Percentiles rank a stretch among this genome's conserved stretches.
Conservation (phyloP, 2,888 invertebrate species). For the Sphinx pinastri region DNA sequence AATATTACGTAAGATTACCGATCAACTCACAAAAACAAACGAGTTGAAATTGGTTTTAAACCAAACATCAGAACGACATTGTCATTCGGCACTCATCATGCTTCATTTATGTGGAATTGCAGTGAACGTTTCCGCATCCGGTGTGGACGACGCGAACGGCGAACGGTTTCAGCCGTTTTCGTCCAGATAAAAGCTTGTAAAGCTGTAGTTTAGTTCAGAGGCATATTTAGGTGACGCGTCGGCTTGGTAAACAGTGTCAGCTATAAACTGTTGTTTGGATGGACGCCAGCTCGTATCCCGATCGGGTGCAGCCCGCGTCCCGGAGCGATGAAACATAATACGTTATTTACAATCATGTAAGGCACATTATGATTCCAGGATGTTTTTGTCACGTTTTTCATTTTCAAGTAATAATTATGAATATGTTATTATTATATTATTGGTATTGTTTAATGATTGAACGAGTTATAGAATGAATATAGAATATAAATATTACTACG, state of each 20-base stretch:
- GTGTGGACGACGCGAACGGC: constrained; percentile 35
- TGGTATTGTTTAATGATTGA: no score
- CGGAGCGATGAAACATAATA: constrained; percentile 43
- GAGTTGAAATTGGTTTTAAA: neutral
- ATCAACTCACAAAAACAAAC: neutral
- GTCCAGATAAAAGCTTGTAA: constrained; percentile 52
- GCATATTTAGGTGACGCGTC: constrained; percentile 56
- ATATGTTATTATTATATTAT: neutral
- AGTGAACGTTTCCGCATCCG: constrained; percentile 59
- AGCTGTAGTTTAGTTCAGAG: constrained; percentile 42
- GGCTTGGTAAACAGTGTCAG: constrained; percentile 60
- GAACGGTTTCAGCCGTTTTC: constrained; percentile 32
- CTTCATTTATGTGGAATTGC: constrained; percentile 50
- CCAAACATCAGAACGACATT: constrained; percentile 30
- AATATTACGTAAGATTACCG: no score
- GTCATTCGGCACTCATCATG: constrained; percentile 35
- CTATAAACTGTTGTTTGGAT: constrained; percentile 69
- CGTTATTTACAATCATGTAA: constrained; percentile 33
- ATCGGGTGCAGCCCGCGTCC: constrained; percentile 43
- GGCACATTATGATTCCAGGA: neutral
- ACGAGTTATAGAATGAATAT: no score
- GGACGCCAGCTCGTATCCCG: constrained; percentile 57
- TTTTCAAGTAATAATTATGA: neutral
- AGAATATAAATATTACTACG: no score
- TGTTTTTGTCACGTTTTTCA: neutral